Conservation (phyloP, 1,140 invertebrate species). For the Psix sp. region DNA sequence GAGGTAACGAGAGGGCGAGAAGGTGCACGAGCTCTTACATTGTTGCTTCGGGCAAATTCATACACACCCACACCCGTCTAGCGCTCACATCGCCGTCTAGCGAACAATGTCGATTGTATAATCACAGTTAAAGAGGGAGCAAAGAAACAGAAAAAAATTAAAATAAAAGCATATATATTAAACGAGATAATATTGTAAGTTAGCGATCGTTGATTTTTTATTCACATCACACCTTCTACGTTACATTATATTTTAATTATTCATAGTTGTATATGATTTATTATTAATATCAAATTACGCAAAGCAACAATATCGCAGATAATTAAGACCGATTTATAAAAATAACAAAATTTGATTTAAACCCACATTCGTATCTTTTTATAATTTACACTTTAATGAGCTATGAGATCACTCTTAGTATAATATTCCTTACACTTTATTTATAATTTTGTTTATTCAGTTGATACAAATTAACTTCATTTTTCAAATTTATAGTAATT, state of each 20-base stretch:
- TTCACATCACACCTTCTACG: constrained; percentile 26
- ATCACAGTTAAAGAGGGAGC: constrained; percentile 57
- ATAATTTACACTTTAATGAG: too few relatives aligned
- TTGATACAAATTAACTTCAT: too few relatives aligned
- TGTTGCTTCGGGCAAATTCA: constrained; percentile 61
- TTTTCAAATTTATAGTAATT: too few relatives aligned
- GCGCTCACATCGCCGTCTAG: constrained; percentile 27
- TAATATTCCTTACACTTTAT: too few relatives aligned
- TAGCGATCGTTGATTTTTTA: constrained; percentile 62
- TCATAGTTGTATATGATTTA: too few relatives aligned
- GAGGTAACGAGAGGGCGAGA: constrained; percentile 56
- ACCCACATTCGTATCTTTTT: too few relatives aligned
- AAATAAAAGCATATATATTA: constrained; percentile 45
- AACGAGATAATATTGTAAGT: constrained; percentile 64
- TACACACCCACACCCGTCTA: constrained; percentile 31
- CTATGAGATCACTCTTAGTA: too few relatives aligned
- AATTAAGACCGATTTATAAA: too few relatives aligned
- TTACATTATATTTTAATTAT: constrained; percentile 4
- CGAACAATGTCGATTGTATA: constrained; percentile 63
- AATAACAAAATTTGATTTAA: too few relatives aligned
- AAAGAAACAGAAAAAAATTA: constrained; percentile 31
- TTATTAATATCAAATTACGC: too few relatives aligned
- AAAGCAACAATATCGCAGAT: too few relatives aligned
- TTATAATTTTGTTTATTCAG: too few relatives aligned
- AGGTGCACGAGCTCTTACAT: constrained; percentile 63